Evolutionary conservation across 2,888 invertebrate species (phyloP).

Genomic region (Glaucopsyche alexis): DNA sequence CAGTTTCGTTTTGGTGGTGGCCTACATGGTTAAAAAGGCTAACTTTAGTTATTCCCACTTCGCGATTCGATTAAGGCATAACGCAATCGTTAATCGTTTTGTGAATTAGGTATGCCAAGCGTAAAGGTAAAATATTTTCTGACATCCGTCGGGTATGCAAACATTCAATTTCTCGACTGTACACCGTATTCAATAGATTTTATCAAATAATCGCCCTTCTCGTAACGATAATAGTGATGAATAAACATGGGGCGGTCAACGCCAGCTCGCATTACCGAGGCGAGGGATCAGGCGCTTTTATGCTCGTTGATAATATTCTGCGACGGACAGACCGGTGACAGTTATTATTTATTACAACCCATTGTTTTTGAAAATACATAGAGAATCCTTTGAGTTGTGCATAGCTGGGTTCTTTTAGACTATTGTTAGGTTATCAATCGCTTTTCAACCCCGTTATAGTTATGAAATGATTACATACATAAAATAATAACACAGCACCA

Average conservation of each 20-base stretch:
- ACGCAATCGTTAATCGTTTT: too few relatives aligned
- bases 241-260: background rate
- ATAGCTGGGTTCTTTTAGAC: background rate
- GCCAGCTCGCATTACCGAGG: background rate
- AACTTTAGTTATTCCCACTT: too few relatives aligned
- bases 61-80: too few relatives aligned
- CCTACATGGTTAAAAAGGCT: too few relatives aligned
- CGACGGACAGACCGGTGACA: background rate
- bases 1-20: too few relatives aligned
- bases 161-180: background rate
- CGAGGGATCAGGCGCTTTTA: background rate
- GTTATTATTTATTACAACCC: background rate
- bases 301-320: background rate
- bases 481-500: background rate
- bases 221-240: background rate
- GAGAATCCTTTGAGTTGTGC: background rate
- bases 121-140: too few relatives aligned
- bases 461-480: background rate
- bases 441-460: too few relatives aligned
- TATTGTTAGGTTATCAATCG: too few relatives aligned
- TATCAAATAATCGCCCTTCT: constrained; percentile 9
- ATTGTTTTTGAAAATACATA: constrained; percentile 12
- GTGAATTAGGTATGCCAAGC: too few relatives aligned
- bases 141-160: background rate
- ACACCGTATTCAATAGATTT: background rate